These are phyloP conservation scores for Leucosticte australis DNA, from an alignment of 2,113 vertebrate species.

Conservation along the genomic window DNA sequence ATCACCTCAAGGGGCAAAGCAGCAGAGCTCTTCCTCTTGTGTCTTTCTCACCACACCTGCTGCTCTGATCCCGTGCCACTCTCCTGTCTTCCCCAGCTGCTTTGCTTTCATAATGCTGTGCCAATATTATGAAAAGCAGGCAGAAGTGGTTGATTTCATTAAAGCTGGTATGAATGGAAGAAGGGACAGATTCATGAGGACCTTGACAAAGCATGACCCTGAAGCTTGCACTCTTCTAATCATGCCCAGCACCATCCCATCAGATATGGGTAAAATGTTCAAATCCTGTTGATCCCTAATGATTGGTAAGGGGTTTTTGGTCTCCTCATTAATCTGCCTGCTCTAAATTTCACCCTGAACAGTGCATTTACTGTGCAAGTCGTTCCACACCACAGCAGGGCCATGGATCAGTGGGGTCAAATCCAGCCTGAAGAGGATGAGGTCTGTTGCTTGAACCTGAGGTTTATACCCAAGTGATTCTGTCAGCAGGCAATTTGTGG, in stretches of 20 bases:
- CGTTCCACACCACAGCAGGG: background rate
- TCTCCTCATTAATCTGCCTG: background rate
- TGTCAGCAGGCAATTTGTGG: background rate
- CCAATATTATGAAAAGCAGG: background rate
- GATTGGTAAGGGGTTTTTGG: background rate
- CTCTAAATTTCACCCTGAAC: background rate
- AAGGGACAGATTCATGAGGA: background rate
- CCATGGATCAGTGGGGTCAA: rapidly evolving
- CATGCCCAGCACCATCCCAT: background rate
- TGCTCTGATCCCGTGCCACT: background rate
- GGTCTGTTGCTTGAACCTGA: background rate
- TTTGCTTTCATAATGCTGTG: background rate
- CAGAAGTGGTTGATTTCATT: background rate
- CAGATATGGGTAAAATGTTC: background rate
- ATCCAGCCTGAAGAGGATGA: background rate
- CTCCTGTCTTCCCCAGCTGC: background rate
- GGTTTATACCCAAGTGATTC: background rate
- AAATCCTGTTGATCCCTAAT: background rate
- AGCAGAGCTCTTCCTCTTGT: background rate
- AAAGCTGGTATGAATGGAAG: background rate
- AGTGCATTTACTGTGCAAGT: background rate
- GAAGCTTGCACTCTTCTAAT: background rate
- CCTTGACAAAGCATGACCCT: background rate
- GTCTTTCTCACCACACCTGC: background rate
- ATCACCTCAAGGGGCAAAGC: background rate